These are phyloP conservation scores for Amaurobius ferox DNA, from an alignment of 2,888 invertebrate genomes.

Conservation along the genomic window DNA sequence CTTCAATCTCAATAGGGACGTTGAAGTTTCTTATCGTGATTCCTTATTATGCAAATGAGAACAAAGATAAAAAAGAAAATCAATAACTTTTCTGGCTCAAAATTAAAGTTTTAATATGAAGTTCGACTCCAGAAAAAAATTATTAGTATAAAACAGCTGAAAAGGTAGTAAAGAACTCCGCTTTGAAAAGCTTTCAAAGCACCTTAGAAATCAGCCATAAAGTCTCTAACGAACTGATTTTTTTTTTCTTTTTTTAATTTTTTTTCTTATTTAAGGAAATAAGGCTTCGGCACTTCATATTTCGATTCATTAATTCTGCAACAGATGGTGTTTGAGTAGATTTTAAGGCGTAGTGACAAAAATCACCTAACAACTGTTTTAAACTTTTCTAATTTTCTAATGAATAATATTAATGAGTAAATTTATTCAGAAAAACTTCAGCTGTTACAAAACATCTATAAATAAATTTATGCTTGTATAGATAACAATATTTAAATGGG, in stretches of 20 bases:
- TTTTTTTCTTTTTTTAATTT: not conserved
- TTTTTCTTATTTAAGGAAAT: conserved; percentile 13
- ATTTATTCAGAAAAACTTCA: no score
- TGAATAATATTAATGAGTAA: not conserved
- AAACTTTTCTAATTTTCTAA: not conserved
- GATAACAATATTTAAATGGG: no score
- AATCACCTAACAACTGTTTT: not conserved
- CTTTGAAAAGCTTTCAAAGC: conserved; percentile 47
- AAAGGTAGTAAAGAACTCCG: conserved; percentile 25
- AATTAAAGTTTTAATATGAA: conserved; percentile 61
- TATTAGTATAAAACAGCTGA: conserved; percentile 36
- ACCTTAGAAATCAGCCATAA: not conserved
- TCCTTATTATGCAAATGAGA: conserved; percentile 52
- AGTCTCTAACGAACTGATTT: conserved; percentile 16
- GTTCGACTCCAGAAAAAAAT: conserved; percentile 6
- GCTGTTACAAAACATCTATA: no score
- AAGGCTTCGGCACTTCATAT: conserved; percentile 5
- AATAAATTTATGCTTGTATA: no score
- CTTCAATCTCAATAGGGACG: not conserved
- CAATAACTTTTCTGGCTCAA: conserved; percentile 40
- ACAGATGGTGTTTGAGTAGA: conserved; percentile 30
- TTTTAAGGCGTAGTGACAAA: not conserved
- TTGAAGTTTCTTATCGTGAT: conserved; percentile 25
- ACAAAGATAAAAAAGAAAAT: conserved; percentile 22
- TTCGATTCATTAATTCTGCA: conserved; percentile 54